Evolutionary conservation across 2,797 vertebrate species (phyloP).

Genomic region (Hyperoplus lanceolatus): DNA sequence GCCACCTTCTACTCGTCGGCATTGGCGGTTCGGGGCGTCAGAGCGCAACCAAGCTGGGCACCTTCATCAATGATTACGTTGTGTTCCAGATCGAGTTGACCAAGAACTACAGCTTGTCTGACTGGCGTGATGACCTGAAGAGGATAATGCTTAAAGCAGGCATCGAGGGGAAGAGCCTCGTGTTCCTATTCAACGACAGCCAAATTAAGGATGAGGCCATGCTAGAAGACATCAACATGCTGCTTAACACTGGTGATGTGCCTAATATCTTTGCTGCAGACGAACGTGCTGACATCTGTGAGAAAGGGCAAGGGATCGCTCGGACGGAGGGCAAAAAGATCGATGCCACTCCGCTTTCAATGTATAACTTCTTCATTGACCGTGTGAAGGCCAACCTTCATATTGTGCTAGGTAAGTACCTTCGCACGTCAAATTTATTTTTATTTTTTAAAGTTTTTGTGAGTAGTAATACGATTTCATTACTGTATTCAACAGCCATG

Average conservation of each 20-base stretch:
- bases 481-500: slow-evolving; percentile 87
- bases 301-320: slow-evolving; percentile 90
- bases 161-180: slow-evolving; percentile 83
- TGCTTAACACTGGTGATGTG: slow-evolving; percentile 94
- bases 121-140: slow-evolving; percentile 95
- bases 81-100: slow-evolving; percentile 95
- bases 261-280: slow-evolving; percentile 94
- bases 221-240: slow-evolving; percentile 94
- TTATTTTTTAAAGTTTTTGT: not conserved
- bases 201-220: slow-evolving; percentile 95
- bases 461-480: slow-evolving; percentile 5
- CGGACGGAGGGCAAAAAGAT: slow-evolving; percentile 89
- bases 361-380: slow-evolving; percentile 95
- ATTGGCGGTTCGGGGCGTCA: slow-evolving; percentile 93
- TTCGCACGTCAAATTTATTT: fast-evolving
- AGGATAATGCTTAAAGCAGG: slow-evolving; percentile 91
- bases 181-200: slow-evolving; percentile 92
- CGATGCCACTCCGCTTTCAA: slow-evolving; percentile 90
- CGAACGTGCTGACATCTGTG: slow-evolving; percentile 92
- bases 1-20: slow-evolving; percentile 92
- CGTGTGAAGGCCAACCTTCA: slow-evolving; percentile 93
- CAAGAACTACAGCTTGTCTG: slow-evolving; percentile 87
- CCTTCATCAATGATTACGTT: slow-evolving; percentile 90
- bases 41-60: slow-evolving; percentile 90
- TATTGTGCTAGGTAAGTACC: slow-evolving; percentile 90